Conservation (phyloP, 2,888 invertebrate genomes). For the Hetaerina titia region DNA sequence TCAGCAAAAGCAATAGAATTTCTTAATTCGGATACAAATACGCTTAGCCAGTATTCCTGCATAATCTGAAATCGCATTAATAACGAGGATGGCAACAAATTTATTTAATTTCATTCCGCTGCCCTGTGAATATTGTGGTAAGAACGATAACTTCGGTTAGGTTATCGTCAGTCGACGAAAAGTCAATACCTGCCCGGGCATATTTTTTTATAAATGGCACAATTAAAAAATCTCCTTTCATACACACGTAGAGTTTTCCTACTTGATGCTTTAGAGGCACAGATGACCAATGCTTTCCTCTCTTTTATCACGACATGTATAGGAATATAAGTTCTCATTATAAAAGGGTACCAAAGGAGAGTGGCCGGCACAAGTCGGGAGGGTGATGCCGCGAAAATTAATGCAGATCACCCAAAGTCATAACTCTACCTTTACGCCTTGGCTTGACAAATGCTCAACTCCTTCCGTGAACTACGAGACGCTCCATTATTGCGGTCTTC, state of each 20-base stretch:
- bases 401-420: neutral
- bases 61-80: too few species aligned
- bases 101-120: too few species aligned
- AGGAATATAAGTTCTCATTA: neutral
- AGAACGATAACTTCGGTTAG: too few species aligned
- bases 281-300: neutral
- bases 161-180: neutral
- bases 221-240: too few species aligned
- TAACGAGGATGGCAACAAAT: too few species aligned
- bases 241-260: too few species aligned
- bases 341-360: neutral
- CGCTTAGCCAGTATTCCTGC: too few species aligned
- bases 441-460: constrained; percentile 11
- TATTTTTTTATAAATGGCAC: too few species aligned
- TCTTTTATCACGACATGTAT: neutral
- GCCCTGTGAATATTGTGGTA: too few species aligned
- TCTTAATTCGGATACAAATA: too few species aligned
- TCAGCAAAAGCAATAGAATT: too few species aligned
- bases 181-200: neutral
- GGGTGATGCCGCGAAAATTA: neutral
- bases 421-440: constrained; percentile 26
- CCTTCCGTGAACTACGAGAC: neutral
- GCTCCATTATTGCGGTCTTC: neutral
- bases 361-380: neutral
- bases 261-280: too few species aligned